Evolutionary conservation across 2,113 vertebrate species (phyloP).

Genomic region (Hydropotes inermis): DNA sequence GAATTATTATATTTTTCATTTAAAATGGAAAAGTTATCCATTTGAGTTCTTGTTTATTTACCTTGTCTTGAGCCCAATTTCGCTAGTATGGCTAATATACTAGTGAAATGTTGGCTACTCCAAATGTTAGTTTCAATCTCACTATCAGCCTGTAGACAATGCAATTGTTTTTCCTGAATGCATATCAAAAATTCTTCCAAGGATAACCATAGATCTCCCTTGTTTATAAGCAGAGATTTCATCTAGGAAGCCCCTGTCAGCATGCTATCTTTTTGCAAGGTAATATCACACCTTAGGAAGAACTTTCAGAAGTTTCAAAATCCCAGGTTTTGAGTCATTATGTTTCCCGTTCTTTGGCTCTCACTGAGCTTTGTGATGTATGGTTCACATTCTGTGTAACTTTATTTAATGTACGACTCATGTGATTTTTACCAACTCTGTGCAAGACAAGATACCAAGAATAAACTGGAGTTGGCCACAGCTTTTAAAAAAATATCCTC

Average conservation of each 20-base stretch:
- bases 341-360: background rate
- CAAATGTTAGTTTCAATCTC: background rate
- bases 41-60: background rate
- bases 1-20: background rate
- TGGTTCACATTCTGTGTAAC: background rate
- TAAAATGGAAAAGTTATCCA: background rate
- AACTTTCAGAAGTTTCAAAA: background rate
- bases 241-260: background rate
- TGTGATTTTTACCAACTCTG: conserved; percentile 53
- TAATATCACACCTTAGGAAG: background rate
- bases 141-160: background rate
- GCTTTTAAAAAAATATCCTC: conserved; percentile 33
- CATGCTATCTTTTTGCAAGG: background rate
- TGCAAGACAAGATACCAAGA: conserved; percentile 32
- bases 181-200: background rate
- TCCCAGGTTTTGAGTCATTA: background rate
- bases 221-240: background rate
- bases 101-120: background rate
- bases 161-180: background rate
- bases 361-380: background rate
- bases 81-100: background rate
- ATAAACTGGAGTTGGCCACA: conserved; percentile 43
- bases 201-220: background rate
- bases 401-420: conserved; percentile 48
- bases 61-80: background rate